Evolutionary conservation across 2,888 invertebrate species (phyloP).

Genomic region (Aricia artaxerxes): DNA sequence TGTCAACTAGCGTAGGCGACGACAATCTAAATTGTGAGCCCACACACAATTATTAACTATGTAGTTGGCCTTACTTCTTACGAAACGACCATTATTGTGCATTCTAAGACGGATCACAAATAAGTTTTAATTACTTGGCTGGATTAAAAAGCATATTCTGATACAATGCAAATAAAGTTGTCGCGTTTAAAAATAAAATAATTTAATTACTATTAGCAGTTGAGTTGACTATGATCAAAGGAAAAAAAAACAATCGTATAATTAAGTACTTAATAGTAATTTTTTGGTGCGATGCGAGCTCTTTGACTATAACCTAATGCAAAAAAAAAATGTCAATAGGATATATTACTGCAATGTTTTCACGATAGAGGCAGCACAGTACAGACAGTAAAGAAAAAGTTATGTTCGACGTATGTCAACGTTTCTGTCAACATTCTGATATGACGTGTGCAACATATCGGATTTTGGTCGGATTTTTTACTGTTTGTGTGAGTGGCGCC

Average conservation of each 20-base stretch:
- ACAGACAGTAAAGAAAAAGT: no score
- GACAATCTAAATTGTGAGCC: conserved; percentile 8
- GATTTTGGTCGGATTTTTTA: no score
- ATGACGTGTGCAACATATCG: no score
- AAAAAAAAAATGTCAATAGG: neutral
- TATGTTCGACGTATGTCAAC: no score
- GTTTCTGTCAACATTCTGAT: no score
- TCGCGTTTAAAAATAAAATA: neutral
- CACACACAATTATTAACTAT: conserved; percentile 3
- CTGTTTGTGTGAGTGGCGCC: no score
- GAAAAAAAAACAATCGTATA: neutral
- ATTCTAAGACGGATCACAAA: neutral
- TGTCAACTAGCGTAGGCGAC: conserved; percentile 1
- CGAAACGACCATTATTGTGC: conserved; percentile 9
- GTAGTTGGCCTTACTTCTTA: conserved; percentile 17
- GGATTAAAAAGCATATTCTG: no score
- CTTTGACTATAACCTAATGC: neutral
- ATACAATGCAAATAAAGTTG: neutral
- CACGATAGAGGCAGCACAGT: no score
- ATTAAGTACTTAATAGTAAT: no score
- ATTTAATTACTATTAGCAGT: no score
- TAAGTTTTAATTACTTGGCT: neutral
- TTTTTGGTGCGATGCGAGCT: neutral
- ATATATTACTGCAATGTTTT: no score
- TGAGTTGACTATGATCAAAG: no score